Conservation (phyloP, 37 sponge, comb jelly and placozoan genomes). For the Hormiphora californensis region DNA sequence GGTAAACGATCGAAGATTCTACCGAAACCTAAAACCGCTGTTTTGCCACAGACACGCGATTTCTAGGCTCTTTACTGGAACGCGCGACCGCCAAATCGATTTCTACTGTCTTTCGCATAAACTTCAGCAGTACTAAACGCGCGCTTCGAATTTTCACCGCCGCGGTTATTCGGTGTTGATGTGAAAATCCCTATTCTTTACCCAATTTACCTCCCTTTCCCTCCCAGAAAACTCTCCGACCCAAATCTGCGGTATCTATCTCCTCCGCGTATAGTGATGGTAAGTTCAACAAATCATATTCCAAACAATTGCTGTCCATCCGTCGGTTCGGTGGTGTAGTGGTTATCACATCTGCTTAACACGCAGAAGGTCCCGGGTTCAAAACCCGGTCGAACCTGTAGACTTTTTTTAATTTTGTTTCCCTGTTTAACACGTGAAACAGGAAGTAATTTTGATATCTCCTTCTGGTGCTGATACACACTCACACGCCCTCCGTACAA, state of each 20-base stretch:
- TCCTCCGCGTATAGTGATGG: conserved; percentile 32
- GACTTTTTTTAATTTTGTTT: background rate
- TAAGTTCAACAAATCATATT: conserved; percentile 2
- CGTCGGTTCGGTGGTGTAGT: conserved; percentile 56
- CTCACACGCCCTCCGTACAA: too few species aligned
- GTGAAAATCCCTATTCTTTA: background rate
- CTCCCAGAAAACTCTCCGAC: conserved; percentile 11
- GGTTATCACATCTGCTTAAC: conserved; percentile 57
- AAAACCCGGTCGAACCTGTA: conserved; percentile 56
- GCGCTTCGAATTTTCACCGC: background rate
- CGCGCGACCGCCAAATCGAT: conserved; percentile 42
- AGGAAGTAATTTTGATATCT: too few species aligned
- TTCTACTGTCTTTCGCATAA: background rate
- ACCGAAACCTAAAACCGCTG: too few species aligned
- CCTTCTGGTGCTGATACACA: too few species aligned
- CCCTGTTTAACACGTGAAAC: too few species aligned
- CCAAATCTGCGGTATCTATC: background rate
- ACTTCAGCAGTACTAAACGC: background rate
- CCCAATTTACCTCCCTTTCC: background rate
- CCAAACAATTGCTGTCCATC: background rate
- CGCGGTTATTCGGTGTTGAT: background rate
- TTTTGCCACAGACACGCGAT: background rate
- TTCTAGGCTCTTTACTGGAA: background rate
- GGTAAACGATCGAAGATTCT: background rate
- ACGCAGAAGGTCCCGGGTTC: conserved; percentile 57